Evolutionary conservation across 2,797 vertebrate species (phyloP).

Genomic region (Protonibea diacanthus): DNA sequence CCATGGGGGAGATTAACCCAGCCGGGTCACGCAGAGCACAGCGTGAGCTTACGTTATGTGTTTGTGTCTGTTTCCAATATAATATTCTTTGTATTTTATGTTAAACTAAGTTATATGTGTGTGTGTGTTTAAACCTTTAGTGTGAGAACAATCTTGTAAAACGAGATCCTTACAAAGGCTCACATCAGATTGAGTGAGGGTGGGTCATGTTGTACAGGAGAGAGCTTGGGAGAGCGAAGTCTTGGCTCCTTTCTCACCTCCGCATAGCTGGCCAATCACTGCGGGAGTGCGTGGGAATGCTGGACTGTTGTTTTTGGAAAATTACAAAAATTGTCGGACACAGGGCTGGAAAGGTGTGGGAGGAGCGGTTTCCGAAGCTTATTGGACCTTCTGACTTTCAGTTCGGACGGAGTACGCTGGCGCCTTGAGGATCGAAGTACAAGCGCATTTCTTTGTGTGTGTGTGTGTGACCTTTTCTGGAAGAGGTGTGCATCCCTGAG

Average conservation of each 20-base stretch:
- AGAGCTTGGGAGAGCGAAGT: background rate
- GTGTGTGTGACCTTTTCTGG: background rate
- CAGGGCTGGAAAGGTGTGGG: too few species aligned
- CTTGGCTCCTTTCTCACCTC: background rate
- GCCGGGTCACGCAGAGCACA: constrained; percentile 57
- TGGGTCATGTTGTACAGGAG: too few species aligned
- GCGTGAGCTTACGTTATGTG: constrained; percentile 23
- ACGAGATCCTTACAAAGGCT: background rate
- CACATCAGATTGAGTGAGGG: too few species aligned
- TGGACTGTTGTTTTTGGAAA: background rate
- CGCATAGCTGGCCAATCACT: background rate
- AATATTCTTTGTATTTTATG: constrained; percentile 1
- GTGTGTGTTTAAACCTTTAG: background rate
- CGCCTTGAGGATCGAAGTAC: background rate
- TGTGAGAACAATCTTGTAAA: background rate
- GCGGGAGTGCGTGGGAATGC: background rate
- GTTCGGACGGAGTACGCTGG: background rate
- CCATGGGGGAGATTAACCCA: constrained; percentile 66
- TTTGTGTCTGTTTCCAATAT: constrained; percentile 25
- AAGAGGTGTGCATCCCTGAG: constrained; percentile 1
- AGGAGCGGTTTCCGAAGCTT: background rate
- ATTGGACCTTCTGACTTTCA: background rate
- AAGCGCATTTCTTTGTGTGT: background rate
- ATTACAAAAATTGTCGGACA: background rate
- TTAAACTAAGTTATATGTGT: background rate